phyloP scores from a whole-genome alignment of 37 sponge, comb jelly and placozoan genomes.

The Cladorhizidae sp. region DNA sequence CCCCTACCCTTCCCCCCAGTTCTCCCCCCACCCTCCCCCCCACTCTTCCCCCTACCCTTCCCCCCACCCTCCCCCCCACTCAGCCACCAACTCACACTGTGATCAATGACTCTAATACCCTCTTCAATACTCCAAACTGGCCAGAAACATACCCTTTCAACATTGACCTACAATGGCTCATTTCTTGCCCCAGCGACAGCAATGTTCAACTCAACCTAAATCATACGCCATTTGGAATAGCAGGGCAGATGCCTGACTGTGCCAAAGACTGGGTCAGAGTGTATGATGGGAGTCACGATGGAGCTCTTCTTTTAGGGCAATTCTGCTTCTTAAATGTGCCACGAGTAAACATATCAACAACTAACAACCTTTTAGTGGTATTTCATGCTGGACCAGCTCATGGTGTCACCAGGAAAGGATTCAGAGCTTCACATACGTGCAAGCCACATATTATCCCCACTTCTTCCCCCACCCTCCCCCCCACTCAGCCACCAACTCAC shows the following conservation, averaged over 20 bases:
- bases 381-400: neutral
- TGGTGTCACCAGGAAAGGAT: neutral
- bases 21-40: neutral
- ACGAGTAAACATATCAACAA: neutral
- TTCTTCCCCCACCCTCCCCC: neutral
- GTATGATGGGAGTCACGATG: neutral
- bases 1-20: neutral
- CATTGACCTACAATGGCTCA: neutral
- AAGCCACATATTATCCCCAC: too few species aligned
- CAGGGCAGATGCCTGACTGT: neutral
- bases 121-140: constrained; percentile 14
- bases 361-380: neutral
- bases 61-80: too few species aligned
- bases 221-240: neutral
- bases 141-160: constrained; percentile 24
- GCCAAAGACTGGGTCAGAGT: neutral
- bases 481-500: neutral
- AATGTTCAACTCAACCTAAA: neutral
- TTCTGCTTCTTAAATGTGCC: neutral
- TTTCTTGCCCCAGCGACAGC: neutral
- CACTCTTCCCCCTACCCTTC: too few species aligned
- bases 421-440: neutral
- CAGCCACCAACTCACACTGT: too few species aligned
- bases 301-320: neutral
- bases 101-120: neutral